Evolutionary conservation across 2,888 invertebrate genomes (phyloP).

Genomic region (Spilarctia lutea): DNA sequence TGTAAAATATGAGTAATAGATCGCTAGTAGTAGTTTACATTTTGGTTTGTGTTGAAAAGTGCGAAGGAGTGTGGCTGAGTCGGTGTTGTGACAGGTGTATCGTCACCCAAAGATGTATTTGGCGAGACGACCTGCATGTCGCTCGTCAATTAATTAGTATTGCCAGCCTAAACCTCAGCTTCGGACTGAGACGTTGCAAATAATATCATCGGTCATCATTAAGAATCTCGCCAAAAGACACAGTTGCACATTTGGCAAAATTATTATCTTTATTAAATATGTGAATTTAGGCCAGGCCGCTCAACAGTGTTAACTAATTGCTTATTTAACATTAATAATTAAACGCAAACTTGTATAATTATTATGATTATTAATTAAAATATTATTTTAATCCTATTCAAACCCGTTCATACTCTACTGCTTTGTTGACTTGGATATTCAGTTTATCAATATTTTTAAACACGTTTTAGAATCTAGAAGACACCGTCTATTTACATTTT

Average conservation of each 20-base stretch:
- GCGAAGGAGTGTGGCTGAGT: slow-evolving; percentile 39
- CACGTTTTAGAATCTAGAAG: not conserved
- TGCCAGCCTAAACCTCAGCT: slow-evolving; percentile 53
- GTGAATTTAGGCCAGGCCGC: slow-evolving; percentile 31
- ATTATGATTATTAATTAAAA: not conserved
- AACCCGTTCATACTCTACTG: not conserved
- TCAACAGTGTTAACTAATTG: slow-evolving; percentile 12
- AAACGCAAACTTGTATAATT: slow-evolving; percentile 6
- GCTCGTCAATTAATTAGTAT: slow-evolving; percentile 66
- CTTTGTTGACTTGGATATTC: not conserved
- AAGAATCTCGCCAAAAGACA: slow-evolving; percentile 57
- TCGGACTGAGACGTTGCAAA: slow-evolving; percentile 55
- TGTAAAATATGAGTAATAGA: slow-evolving; percentile 9
- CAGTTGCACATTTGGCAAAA: slow-evolving; percentile 44
- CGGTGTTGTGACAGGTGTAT: slow-evolving; percentile 67
- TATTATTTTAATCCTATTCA: not conserved
- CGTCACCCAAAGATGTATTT: slow-evolving; percentile 57
- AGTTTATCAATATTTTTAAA: no score
- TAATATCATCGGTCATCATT: slow-evolving; percentile 66
- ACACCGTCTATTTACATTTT: not conserved
- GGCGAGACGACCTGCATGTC: slow-evolving; percentile 58
- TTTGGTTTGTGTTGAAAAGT: slow-evolving; percentile 29
- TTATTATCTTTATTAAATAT: slow-evolving; percentile 45
- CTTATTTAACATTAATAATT: slow-evolving; percentile 15
- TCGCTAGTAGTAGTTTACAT: slow-evolving; percentile 1